Evolutionary conservation across 2,888 invertebrate genomes (phyloP).

Genomic region (Scelioninae gen. 1): DNA sequence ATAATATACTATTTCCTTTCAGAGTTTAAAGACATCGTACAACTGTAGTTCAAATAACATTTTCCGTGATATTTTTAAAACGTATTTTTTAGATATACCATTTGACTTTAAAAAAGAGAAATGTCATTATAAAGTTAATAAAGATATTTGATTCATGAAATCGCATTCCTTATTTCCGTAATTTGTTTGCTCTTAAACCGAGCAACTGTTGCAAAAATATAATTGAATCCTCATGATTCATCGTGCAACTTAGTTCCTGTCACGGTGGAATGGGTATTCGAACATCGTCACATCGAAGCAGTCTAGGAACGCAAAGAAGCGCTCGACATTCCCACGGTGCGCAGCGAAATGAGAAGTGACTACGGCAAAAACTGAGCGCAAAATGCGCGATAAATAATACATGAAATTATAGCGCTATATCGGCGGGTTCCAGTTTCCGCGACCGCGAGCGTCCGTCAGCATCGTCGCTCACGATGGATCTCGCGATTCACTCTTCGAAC

Average conservation of each 20-base stretch:
- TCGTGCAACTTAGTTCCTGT: constrained; percentile 35
- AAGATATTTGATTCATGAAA: neutral
- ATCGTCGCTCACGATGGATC: too few relatives aligned
- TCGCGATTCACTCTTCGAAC: too few relatives aligned
- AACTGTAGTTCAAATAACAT: too few relatives aligned
- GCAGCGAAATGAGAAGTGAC: constrained; percentile 51
- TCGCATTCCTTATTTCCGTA: neutral
- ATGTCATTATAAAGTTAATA: too few relatives aligned
- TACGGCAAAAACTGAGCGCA: constrained; percentile 33
- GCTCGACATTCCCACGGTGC: constrained; percentile 51
- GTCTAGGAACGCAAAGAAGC: constrained; percentile 36
- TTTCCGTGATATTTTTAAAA: too few relatives aligned
- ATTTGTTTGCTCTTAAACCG: neutral
- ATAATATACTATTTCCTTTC: too few relatives aligned
- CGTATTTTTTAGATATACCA: too few relatives aligned
- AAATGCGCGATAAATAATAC: constrained; percentile 57
- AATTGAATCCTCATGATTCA: constrained; percentile 46
- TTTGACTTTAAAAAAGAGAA: too few relatives aligned
- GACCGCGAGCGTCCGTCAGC: neutral
- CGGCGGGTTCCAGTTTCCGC: constrained; percentile 5
- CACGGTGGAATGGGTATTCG: constrained; percentile 42
- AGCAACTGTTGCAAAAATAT: constrained; percentile 33
- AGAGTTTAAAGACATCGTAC: too few relatives aligned
- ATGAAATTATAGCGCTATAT: constrained; percentile 49
- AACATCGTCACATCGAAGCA: constrained; percentile 24